A percentile compares a stretch with the other conserved stretches of the same genome.
Conservation (phyloP, 2,888 invertebrate species). For the Drosophila niveifrons region DNA sequence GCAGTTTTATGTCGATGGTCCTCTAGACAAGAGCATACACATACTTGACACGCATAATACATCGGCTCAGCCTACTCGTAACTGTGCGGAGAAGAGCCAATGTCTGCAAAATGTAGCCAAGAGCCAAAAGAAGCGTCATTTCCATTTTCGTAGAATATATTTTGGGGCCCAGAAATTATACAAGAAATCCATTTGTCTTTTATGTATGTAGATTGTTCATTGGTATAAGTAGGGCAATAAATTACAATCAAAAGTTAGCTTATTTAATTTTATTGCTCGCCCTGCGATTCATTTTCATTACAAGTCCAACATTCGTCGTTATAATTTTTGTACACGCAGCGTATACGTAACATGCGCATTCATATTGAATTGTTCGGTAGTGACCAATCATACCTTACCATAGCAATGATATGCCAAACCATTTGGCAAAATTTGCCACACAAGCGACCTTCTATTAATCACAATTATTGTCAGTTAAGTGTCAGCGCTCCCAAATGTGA, state of each 20-base stretch:
- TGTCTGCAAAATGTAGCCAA: constrained; percentile 25
- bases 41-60: constrained; percentile 42
- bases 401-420: constrained; percentile 3
- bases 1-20: constrained; percentile 45
- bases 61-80: constrained; percentile 1
- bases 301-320: constrained; percentile 1
- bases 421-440: constrained; percentile 31
- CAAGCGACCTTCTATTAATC: constrained; percentile 58
- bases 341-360: constrained; percentile 36
- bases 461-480: constrained; percentile 66
- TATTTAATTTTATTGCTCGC: constrained; percentile 23
- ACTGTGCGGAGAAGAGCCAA: neutral
- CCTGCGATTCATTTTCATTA: constrained; percentile 19
- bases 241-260: constrained; percentile 35
- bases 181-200: neutral
- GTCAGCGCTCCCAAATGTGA: constrained; percentile 25
- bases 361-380: constrained; percentile 37
- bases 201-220: constrained; percentile 1
- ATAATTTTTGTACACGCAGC: constrained; percentile 16
- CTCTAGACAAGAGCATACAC: constrained; percentile 55
- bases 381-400: constrained; percentile 13
- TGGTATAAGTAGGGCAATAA: constrained; percentile 22
- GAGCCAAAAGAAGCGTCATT: constrained; percentile 4
- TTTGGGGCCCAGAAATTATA: constrained; percentile 20
- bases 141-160: constrained; percentile 41